Percentiles rank a stretch among this genome's conserved stretches.
These are phyloP conservation scores for Elephantulus edwardii DNA, from an alignment of 2,113 vertebrate species.

Conservation along the genomic window DNA sequence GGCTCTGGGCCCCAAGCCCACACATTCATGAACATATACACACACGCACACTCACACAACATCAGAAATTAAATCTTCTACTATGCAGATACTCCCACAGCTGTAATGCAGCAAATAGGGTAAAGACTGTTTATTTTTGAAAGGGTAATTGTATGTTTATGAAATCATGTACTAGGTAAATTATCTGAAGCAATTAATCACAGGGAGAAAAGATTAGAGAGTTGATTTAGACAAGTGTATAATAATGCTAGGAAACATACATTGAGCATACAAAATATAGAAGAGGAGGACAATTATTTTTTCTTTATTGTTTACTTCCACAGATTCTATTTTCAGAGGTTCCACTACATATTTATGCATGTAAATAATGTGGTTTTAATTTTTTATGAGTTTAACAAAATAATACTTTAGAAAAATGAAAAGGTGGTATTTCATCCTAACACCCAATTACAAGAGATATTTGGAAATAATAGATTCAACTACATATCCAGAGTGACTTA, in stretches of 20 bases:
- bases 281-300: conserved; percentile 85
- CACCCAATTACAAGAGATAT: background rate
- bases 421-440: conserved; percentile 59
- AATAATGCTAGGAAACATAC: conserved; percentile 87
- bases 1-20: background rate
- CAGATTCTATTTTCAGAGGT: conserved; percentile 78
- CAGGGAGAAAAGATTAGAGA: conserved; percentile 82
- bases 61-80: background rate
- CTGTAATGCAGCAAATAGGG: background rate
- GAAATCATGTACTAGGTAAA: conserved; percentile 80
- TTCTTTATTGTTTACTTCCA: conserved; percentile 89
- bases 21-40: background rate
- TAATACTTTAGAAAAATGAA: conserved; percentile 66
- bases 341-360: conserved; percentile 72
- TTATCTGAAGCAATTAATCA: conserved; percentile 87
- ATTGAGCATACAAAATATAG: conserved; percentile 82
- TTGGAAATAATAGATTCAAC: conserved; percentile 37
- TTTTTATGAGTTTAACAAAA: conserved; percentile 74
- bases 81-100: background rate
- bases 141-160: conserved; percentile 80
- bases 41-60: background rate
- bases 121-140: conserved; percentile 45
- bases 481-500: conserved; percentile 23
- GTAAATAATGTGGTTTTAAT: conserved; percentile 73
- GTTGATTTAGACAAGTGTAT: conserved; percentile 87